Conservation (phyloP, 2,797 vertebrate genomes). For the Acrossocheilus wenchowensis region DNA sequence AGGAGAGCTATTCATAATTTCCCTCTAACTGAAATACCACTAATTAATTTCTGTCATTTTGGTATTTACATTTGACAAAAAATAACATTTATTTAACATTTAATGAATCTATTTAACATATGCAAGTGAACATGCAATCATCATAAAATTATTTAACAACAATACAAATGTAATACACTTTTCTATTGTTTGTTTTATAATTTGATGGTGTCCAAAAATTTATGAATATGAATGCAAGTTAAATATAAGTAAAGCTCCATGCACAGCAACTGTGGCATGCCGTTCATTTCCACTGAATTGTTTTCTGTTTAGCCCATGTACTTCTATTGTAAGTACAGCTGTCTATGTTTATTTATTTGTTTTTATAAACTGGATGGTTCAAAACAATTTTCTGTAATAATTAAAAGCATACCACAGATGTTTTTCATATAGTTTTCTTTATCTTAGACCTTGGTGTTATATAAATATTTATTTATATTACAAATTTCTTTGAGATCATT, state of each 20-base stretch:
- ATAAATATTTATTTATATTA: too few species aligned
- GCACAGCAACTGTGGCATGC: neutral
- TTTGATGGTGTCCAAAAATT: neutral
- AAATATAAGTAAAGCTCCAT: neutral
- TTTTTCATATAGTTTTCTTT: neutral
- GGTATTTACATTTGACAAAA: neutral
- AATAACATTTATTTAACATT: neutral
- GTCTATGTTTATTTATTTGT: neutral
- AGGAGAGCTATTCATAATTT: neutral
- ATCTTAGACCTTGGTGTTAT: neutral
- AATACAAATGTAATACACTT: neutral
- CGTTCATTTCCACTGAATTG: neutral
- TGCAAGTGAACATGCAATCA: neutral
- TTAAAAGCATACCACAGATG: neutral
- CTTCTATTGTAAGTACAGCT: neutral
- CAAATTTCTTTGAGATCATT: too few species aligned
- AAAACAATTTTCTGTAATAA: neutral
- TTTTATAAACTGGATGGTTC: neutral
- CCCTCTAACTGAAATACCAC: neutral
- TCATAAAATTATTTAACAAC: neutral
- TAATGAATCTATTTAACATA: neutral
- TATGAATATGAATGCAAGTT: neutral
- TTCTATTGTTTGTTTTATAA: neutral
- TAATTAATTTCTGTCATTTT: neutral
- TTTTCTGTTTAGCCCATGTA: neutral